These are phyloP conservation scores for Hephaestus fuliginosus DNA, from an alignment of 2,797 vertebrate species.

Conservation along the genomic window DNA sequence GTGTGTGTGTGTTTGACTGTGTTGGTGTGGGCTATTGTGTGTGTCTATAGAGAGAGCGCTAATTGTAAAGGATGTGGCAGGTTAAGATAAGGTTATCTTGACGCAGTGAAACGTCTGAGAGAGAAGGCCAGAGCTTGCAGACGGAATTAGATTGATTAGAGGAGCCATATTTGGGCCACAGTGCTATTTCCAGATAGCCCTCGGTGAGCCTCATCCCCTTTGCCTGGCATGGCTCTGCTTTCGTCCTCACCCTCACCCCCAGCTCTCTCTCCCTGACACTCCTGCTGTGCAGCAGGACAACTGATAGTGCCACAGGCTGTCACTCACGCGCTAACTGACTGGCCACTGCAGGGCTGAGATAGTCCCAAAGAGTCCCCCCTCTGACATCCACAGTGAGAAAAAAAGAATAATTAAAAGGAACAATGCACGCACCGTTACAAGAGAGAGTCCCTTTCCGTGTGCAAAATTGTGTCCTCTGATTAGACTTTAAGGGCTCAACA, in stretches of 20 bases:
- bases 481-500: slow-evolving; percentile 44
- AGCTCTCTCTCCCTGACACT: slow-evolving; percentile 67
- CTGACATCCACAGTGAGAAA: slow-evolving; percentile 62
- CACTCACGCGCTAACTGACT: slow-evolving; percentile 82
- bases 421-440: slow-evolving; percentile 58
- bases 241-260: slow-evolving; percentile 68
- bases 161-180: slow-evolving; percentile 78
- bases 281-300: slow-evolving; percentile 81
- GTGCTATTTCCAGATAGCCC: slow-evolving; percentile 83
- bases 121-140: slow-evolving; percentile 76
- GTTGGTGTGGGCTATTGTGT: slow-evolving; percentile 53
- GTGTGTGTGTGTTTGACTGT: slow-evolving; percentile 42
- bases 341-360: slow-evolving; percentile 83
- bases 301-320: slow-evolving; percentile 86
- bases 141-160: slow-evolving; percentile 84
- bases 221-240: slow-evolving; percentile 73
- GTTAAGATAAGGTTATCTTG: slow-evolving; percentile 98
- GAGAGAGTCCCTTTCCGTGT: slow-evolving; percentile 41
- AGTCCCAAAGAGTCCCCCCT: slow-evolving; percentile 72
- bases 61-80: slow-evolving; percentile 97
- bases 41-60: slow-evolving; percentile 76
- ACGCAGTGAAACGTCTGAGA: slow-evolving; percentile 81
- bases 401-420: slow-evolving; percentile 64
- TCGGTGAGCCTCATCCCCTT: slow-evolving; percentile 71
- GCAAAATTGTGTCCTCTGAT: slow-evolving; percentile 46